A percentile compares a stretch with the other conserved stretches of the same genome.
These are phyloP conservation scores for Aproaerema taeniolella DNA, from an alignment of 2,888 invertebrate genomes.

Conservation along the genomic window DNA sequence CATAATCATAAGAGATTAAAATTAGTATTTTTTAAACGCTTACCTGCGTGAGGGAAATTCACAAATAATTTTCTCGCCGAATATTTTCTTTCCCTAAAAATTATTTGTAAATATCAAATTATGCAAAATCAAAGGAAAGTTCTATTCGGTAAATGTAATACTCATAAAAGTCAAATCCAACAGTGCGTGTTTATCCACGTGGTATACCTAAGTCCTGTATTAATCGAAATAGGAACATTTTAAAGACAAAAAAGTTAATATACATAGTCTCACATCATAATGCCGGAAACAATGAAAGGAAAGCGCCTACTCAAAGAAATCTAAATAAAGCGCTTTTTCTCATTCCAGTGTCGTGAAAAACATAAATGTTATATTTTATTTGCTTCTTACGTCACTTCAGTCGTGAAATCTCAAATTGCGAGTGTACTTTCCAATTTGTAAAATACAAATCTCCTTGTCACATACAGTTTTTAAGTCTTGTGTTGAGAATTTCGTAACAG, in stretches of 20 bases:
- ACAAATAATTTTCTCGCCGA: not conserved
- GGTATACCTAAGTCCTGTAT: constrained; percentile 12
- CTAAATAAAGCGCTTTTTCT: constrained; percentile 28
- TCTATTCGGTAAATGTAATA: not conserved
- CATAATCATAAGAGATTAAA: no score
- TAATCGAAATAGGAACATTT: constrained; percentile 22
- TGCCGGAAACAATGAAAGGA: constrained; percentile 25
- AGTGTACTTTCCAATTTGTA: constrained; percentile 12
- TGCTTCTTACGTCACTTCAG: constrained; percentile 10
- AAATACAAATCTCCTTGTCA: constrained; percentile 11
- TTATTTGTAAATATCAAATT: no score
- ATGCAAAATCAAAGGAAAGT: not conserved
- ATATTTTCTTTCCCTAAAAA: not conserved
- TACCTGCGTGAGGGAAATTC: not conserved
- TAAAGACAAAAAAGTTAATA: constrained; percentile 24
- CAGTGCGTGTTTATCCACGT: not conserved
- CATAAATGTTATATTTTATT: constrained; percentile 19
- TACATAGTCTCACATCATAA: constrained; percentile 17
- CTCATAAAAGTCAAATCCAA: not conserved
- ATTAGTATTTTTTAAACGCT: no score
- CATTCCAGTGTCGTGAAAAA: constrained; percentile 15
- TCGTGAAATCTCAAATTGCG: constrained; percentile 5
- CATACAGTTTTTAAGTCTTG: constrained; percentile 2
- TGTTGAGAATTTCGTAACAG: constrained; percentile 1
- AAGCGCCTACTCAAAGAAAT: constrained; percentile 21